Evolutionary conservation across 1,140 invertebrate species (phyloP).

Genomic region (roundworm (Caenorhabditis elegans)): DNA sequence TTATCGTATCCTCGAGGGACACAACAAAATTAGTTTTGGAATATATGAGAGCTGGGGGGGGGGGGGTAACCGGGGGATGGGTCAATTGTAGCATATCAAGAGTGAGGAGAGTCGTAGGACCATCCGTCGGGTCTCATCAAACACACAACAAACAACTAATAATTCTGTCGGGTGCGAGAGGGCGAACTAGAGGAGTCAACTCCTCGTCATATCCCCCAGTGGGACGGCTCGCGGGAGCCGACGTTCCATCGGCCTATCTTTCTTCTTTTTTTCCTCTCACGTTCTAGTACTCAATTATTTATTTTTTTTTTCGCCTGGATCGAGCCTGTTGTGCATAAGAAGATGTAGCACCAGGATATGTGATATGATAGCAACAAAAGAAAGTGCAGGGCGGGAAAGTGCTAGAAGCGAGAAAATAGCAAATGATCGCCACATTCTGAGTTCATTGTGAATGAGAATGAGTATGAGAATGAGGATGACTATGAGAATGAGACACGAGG

Average conservation of each 20-base stretch:
- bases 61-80: background rate
- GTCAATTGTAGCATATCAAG: conserved; percentile 24
- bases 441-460: conserved; percentile 23
- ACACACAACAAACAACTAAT: conserved; percentile 32
- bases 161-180: conserved; percentile 29
- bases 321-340: background rate
- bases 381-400: background rate
- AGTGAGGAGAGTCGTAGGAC: background rate
- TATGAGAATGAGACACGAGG: conserved; percentile 1
- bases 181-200: background rate
- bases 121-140: conserved; percentile 30
- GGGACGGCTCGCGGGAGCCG: background rate
- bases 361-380: background rate
- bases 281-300: conserved; percentile 26
- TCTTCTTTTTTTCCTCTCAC: background rate
- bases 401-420: background rate
- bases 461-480: conserved; percentile 27
- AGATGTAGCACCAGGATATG: background rate
- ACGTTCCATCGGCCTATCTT: background rate
- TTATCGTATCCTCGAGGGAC: background rate
- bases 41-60: background rate
- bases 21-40: conserved; percentile 21
- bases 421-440: conserved; percentile 14
- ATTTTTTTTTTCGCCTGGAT: background rate
- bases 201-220: conserved; percentile 30